phyloP scores from a whole-genome alignment of 2,797 vertebrate species.

The Cuniculus paca region DNA sequence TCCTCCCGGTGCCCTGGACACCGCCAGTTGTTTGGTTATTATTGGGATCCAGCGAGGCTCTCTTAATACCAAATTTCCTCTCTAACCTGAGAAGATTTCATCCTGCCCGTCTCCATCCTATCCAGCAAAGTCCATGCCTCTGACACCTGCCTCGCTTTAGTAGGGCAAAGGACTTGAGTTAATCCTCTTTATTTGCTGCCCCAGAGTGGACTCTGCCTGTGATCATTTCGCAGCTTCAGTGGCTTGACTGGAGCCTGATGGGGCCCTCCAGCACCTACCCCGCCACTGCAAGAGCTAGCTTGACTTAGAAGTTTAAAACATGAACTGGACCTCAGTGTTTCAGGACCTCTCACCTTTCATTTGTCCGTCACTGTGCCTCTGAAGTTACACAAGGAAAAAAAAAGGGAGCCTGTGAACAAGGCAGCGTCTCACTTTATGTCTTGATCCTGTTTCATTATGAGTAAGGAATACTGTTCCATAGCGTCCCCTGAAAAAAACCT shows the following conservation, averaged over 20 bases:
- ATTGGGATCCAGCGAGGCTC: constrained; percentile 16
- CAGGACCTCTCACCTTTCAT: neutral
- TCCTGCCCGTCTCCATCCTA: neutral
- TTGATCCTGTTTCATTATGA: neutral
- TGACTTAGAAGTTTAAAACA: neutral
- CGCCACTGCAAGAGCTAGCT: neutral
- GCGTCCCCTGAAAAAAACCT: neutral
- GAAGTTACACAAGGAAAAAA: neutral
- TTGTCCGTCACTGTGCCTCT: neutral
- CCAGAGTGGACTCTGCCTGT: neutral
- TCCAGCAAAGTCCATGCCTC: neutral
- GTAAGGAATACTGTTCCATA: neutral
- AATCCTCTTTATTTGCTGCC: neutral
- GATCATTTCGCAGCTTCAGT: neutral
- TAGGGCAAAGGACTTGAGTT: neutral
- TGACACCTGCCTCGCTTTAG: constrained; percentile 28
- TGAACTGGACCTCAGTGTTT: neutral
- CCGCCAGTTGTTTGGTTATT: constrained; percentile 58
- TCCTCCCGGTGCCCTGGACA: constrained; percentile 10
- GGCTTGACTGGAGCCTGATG: neutral
- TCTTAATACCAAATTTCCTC: constrained; percentile 57
- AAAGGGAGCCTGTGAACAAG: neutral
- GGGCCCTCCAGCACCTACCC: neutral
- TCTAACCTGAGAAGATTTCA: neutral
- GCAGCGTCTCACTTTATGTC: neutral